These are phyloP conservation scores for Tineola bisselliella DNA, from an alignment of 2,888 invertebrate species.

Conservation along the genomic window DNA sequence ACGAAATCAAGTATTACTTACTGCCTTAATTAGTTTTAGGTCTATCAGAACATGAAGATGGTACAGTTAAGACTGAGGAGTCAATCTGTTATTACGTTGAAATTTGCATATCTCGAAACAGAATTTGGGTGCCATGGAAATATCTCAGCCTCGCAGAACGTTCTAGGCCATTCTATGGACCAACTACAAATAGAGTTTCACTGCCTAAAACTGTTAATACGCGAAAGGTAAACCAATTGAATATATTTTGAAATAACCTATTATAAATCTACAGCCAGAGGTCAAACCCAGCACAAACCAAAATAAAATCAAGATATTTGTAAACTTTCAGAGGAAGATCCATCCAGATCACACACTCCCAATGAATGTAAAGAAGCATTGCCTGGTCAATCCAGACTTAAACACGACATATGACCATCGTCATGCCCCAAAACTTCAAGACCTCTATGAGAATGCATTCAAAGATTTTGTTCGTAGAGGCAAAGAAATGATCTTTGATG, in stretches of 20 bases:
- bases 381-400: conserved; percentile 36
- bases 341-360: conserved; percentile 45
- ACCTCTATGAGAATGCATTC: conserved; percentile 44
- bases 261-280: too few relatives aligned
- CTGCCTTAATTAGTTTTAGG: conserved; percentile 55
- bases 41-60: conserved; percentile 38
- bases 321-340: conserved; percentile 37
- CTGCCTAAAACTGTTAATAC: neutral
- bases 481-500: conserved; percentile 48
- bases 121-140: conserved; percentile 53
- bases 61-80: conserved; percentile 31
- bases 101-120: conserved; percentile 20
- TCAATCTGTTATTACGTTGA: conserved; percentile 55
- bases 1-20: too few relatives aligned
- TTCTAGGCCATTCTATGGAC: conserved; percentile 53
- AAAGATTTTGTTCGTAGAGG: conserved; percentile 49
- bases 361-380: conserved; percentile 32
- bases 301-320: neutral
- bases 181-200: conserved; percentile 21
- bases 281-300: too few relatives aligned
- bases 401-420: conserved; percentile 42
- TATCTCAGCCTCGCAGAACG: conserved; percentile 44
- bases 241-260: too few relatives aligned
- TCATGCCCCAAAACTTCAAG: conserved; percentile 40
- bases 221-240: neutral